Percentiles rank a stretch among this genome's conserved stretches.
phyloP scores from a whole-genome alignment of 1,140 invertebrate genomes.

The Ptiloglossa arizonensis region DNA sequence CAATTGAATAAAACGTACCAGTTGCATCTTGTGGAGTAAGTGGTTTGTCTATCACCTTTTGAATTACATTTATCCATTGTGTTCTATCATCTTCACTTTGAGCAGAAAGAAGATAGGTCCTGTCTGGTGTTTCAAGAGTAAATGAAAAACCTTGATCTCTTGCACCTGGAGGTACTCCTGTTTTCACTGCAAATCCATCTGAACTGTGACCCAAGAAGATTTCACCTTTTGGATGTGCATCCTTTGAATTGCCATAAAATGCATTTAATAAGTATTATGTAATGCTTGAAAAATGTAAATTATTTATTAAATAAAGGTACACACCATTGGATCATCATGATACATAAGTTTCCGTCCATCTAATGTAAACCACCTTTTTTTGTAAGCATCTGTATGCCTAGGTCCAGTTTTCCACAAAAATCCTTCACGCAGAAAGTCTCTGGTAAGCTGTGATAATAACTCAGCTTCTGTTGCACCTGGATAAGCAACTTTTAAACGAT shows the following conservation, averaged over 20 bases:
- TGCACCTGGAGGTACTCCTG: slow-evolving; percentile 85
- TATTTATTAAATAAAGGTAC: slow-evolving; percentile 1
- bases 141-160: slow-evolving; percentile 91
- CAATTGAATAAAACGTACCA: slow-evolving; percentile 83
- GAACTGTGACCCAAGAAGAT: slow-evolving; percentile 91
- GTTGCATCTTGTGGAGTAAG: slow-evolving; percentile 90
- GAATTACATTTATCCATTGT: slow-evolving; percentile 90
- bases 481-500: slow-evolving; percentile 91
- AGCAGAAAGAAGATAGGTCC: slow-evolving; percentile 92
- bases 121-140: slow-evolving; percentile 91
- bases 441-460: slow-evolving; percentile 87
- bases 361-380: slow-evolving; percentile 94
- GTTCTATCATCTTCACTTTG: slow-evolving; percentile 89
- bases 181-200: slow-evolving; percentile 87
- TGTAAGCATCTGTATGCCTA: slow-evolving; percentile 89
- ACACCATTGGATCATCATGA: slow-evolving; percentile 90
- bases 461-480: slow-evolving; percentile 90
- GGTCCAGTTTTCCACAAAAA: slow-evolving; percentile 96
- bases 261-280: slow-evolving; percentile 9
- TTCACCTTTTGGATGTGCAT: slow-evolving; percentile 94
- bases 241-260: slow-evolving; percentile 76
- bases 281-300: not conserved
- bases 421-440: slow-evolving; percentile 92
- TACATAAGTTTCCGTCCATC: slow-evolving; percentile 95
- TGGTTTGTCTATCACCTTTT: slow-evolving; percentile 88